Evolutionary conservation across 2,797 vertebrate genomes (phyloP).

Genomic region (Momotus momota): DNA sequence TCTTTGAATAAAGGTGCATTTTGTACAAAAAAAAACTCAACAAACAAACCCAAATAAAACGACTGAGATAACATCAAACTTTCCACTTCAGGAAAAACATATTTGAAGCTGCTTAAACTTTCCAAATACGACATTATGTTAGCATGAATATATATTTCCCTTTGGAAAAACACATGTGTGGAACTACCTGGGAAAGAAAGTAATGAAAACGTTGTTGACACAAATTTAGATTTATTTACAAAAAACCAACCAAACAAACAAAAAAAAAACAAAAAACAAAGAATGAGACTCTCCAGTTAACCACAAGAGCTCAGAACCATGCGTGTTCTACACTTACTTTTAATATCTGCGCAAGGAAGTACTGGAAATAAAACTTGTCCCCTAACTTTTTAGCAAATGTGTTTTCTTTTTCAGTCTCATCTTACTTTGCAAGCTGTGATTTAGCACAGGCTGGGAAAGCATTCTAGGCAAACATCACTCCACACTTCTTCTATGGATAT

Average conservation of each 20-base stretch:
- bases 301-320: accelerated
- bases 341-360: background rate
- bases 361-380: background rate
- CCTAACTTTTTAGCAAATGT: background rate
- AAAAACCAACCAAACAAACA: background rate
- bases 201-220: background rate
- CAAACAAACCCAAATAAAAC: background rate
- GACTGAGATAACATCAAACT: background rate
- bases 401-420: background rate
- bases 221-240: background rate
- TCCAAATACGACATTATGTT: background rate
- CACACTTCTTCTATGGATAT: background rate
- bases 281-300: background rate
- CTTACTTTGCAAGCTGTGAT: background rate
- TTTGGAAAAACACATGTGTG: background rate
- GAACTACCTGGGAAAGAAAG: background rate
- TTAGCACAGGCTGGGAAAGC: background rate
- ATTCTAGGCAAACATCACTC: slow-evolving; percentile 22
- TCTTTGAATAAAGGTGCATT: background rate
- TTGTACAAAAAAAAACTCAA: background rate
- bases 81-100: background rate
- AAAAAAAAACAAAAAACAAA: no score
- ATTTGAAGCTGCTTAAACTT: background rate
- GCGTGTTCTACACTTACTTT: background rate
- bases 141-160: background rate